Percentiles rank a stretch among this genome's conserved stretches.
Evolutionary conservation across 1,140 invertebrate genomes (phyloP).

Genomic region (Mizuhopecten yessoensis): DNA sequence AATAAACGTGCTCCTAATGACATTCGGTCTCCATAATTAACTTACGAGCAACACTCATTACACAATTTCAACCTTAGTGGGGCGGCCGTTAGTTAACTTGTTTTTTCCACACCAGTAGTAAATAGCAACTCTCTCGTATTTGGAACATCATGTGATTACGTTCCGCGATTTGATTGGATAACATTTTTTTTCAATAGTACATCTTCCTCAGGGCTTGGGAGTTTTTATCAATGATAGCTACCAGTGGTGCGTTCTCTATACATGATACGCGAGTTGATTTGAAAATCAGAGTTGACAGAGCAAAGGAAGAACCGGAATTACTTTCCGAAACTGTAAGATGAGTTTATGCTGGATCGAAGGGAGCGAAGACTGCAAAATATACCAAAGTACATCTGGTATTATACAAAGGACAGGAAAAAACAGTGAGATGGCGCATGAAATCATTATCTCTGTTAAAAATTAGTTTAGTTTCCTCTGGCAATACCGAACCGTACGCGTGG

Average conservation of each 20-base stretch:
- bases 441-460: neutral
- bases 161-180: neutral
- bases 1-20: neutral
- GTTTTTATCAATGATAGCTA: neutral
- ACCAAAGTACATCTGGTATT: slow-evolving; percentile 38
- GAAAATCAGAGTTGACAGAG: slow-evolving; percentile 4
- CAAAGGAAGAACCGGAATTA: neutral
- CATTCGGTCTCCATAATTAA: neutral
- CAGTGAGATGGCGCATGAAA: neutral
- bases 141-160: slow-evolving; percentile 30
- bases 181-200: neutral
- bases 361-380: neutral
- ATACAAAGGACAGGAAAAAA: neutral
- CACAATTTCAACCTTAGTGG: neutral
- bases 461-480: neutral
- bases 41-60: slow-evolving; percentile 2
- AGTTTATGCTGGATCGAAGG: neutral
- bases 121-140: neutral
- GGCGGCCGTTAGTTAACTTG: neutral
- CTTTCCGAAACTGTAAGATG: neutral
- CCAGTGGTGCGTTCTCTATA: neutral
- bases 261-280: neutral
- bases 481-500: neutral
- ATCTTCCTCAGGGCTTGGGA: slow-evolving; percentile 17
- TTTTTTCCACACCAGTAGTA: neutral